Evolutionary conservation across 1,140 invertebrate species (phyloP), one percentile per base, ranked within the genome.

Genomic region (Heliconius himera): DNA sequence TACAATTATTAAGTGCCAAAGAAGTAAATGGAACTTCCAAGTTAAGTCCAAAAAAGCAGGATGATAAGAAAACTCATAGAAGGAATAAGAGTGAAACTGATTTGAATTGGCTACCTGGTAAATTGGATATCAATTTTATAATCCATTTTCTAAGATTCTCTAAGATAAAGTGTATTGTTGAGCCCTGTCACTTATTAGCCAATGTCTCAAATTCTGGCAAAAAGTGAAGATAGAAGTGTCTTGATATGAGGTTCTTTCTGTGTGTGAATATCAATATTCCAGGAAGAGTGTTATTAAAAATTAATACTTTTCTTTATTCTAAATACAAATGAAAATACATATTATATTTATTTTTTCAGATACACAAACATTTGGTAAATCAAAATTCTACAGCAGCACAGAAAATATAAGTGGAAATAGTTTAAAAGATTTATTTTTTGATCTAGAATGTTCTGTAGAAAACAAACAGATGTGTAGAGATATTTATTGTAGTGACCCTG

Each of bases 371-470:
- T 91, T 87, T 88, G 87, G 93, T 26, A 91, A 95, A 83, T 93
- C 94, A 13, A 90, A 95, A 82, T 93, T 95, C 87, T 92, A 95
- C 81, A 88, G 88, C 76, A 90, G 93, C 83, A 86, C 90, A 49
- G 88, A 95, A 86, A 89, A 91, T 83, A 74, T 90, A 51, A 87
- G 80, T 79, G 83, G 91, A 79, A 91, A 89, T 70, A 91, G 95
- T 26, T 89, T 99, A 33, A 97, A 97, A 85, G 96, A 97, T 80
- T 95, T 97, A 87, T 99, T 99, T 91, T 99, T 99, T 92, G 97
- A 99, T 88, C 91, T 98, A 41, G 98, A 99, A 93, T 95, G 96
- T 74, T 96, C 97, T 80, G 97, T 98, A 96, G 98, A 99, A 91
- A 96, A 96, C 82, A 97, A 96, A 89, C 91, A 97, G 78, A 92